phyloP scores from a whole-genome alignment of 2,797 vertebrate genomes.

The Chrosomus eos region DNA sequence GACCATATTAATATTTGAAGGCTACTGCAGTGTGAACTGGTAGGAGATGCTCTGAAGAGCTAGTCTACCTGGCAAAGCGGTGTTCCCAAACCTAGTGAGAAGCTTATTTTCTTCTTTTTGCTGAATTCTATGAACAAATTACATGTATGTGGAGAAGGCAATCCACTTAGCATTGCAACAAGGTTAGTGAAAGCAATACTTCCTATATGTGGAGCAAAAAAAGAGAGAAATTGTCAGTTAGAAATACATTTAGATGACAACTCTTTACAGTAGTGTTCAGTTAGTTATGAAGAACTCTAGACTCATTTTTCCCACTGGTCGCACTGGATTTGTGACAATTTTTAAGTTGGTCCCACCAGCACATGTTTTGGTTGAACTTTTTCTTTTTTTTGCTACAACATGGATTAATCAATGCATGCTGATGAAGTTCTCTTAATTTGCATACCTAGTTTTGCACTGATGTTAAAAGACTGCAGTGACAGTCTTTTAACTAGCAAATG shows the following conservation, averaged over 20 bases:
- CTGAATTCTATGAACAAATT: background rate
- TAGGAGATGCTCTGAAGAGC: constrained; percentile 14
- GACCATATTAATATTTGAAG: constrained; percentile 30
- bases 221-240: too few species aligned
- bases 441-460: too few species aligned
- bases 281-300: background rate
- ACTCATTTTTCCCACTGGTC: too few species aligned
- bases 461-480: too few species aligned
- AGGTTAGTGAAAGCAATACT: background rate
- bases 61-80: background rate
- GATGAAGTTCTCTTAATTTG: too few species aligned
- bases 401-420: too few species aligned
- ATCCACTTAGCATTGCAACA: background rate
- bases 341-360: too few species aligned
- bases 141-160: background rate
- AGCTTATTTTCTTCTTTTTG: background rate
- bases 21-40: background rate
- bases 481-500: too few species aligned
- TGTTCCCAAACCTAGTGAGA: background rate
- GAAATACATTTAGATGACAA: background rate
- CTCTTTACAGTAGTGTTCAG: background rate
- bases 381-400: too few species aligned
- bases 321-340: too few species aligned
- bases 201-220: background rate
- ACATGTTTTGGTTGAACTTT: too few species aligned